These are phyloP conservation scores for Acomys russatus DNA, from an alignment of 2,797 vertebrate genomes.

Conservation along the genomic window DNA sequence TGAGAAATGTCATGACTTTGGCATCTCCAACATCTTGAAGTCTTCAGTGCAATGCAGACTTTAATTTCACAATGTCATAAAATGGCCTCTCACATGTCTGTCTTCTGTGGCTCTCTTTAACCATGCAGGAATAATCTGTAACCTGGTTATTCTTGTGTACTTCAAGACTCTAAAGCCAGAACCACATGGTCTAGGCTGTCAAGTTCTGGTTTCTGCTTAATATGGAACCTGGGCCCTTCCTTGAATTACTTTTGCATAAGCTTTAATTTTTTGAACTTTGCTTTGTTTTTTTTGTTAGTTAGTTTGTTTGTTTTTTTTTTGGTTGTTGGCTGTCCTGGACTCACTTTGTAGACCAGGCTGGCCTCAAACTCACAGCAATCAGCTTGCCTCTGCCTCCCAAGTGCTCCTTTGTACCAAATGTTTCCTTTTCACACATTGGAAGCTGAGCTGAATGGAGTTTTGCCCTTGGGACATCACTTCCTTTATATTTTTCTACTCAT, in stretches of 20 bases:
- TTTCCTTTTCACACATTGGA: background rate
- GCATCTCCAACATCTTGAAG: background rate
- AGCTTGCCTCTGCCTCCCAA: too few relatives aligned
- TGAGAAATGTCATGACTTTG: background rate
- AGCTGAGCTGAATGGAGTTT: background rate
- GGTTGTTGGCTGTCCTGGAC: too few relatives aligned
- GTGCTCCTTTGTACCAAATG: background rate
- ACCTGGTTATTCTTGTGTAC: background rate
- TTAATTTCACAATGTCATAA: background rate
- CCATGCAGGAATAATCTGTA: background rate
- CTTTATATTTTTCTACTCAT: background rate
- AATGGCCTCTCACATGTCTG: background rate
- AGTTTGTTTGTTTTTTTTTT: too few relatives aligned
- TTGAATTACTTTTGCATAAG: background rate
- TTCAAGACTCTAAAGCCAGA: background rate
- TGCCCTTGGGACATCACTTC: background rate
- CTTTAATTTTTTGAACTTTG: background rate
- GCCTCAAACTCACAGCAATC: too few relatives aligned
- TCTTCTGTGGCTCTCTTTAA: background rate
- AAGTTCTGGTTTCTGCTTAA: background rate
- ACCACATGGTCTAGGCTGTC: too few relatives aligned
- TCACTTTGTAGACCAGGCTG: too few relatives aligned
- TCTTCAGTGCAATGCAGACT: background rate
- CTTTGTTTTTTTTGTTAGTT: too few relatives aligned
- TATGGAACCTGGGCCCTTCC: background rate